Percentiles rank a stretch among this genome's conserved stretches.
Conservation (phyloP, 2,888 invertebrate genomes). For the Hydriomena furcata region DNA sequence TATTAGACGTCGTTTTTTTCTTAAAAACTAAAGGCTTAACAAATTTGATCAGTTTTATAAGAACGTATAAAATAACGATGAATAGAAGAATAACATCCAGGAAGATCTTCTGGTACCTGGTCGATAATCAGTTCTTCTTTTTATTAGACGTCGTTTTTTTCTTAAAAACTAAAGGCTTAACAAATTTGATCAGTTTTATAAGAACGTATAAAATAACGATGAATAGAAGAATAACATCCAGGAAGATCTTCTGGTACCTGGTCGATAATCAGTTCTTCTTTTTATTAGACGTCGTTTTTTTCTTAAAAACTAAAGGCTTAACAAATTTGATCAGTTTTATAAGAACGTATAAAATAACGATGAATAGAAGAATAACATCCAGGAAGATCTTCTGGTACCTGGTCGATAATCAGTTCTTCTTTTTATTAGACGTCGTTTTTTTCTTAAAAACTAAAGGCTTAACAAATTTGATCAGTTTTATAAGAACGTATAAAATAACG, state of each 20-base stretch:
- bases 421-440: slow-evolving; percentile 12
- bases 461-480: slow-evolving; percentile 8
- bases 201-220: slow-evolving; percentile 11
- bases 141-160: slow-evolving; percentile 13
- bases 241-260: slow-evolving; percentile 53
- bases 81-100: slow-evolving; percentile 40
- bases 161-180: slow-evolving; percentile 13
- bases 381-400: slow-evolving; percentile 51
- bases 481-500: slow-evolving; percentile 9
- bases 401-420: too few relatives aligned
- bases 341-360: too few relatives aligned
- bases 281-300: slow-evolving; percentile 9
- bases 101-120: slow-evolving; percentile 54
- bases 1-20: slow-evolving; percentile 10
- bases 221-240: slow-evolving; percentile 40
- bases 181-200: slow-evolving; percentile 4
- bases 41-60: slow-evolving; percentile 9
- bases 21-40: slow-evolving; percentile 14
- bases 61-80: slow-evolving; percentile 7
- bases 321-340: slow-evolving; percentile 3
- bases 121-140: too few relatives aligned
- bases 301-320: slow-evolving; percentile 14
- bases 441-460: slow-evolving; percentile 15
- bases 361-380: slow-evolving; percentile 38
- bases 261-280: too few relatives aligned